phyloP scores from a whole-genome alignment of 2,888 invertebrate genomes.

The Dexiosoma caninum region DNA sequence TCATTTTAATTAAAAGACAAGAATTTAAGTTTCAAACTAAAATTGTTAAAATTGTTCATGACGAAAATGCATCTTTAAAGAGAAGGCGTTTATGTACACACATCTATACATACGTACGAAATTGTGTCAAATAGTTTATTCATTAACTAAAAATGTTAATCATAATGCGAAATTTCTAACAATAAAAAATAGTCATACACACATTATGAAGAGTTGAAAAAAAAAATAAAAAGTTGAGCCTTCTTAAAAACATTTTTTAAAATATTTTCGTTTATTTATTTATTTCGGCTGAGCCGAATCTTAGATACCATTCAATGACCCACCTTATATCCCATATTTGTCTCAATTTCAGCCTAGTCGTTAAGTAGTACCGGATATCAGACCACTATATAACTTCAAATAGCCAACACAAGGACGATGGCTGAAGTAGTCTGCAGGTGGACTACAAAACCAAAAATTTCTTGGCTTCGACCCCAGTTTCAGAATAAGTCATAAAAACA shows the following conservation, averaged over 20 bases:
- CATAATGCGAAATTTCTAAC: conserved; percentile 2
- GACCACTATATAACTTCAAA: no score
- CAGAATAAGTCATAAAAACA: no score
- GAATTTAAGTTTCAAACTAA: conserved; percentile 38
- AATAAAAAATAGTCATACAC: conserved; percentile 6
- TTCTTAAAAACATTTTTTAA: neutral
- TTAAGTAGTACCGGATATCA: no score
- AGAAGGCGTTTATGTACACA: neutral
- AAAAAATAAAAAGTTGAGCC: conserved; percentile 37
- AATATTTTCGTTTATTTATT: no score
- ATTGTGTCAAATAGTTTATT: conserved; percentile 36
- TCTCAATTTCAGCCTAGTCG: no score
- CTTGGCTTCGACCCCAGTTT: no score
- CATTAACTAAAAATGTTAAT: conserved; percentile 26
- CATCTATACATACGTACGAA: neutral
- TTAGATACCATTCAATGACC: no score
- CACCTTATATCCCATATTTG: no score
- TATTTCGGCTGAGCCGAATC: no score
- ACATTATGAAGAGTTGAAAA: conserved; percentile 22
- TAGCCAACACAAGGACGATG: no score
- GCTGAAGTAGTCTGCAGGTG: no score
- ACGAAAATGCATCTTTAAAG: conserved; percentile 39
- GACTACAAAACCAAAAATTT: no score
- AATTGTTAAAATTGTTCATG: conserved; percentile 39
- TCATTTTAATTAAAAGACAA: conserved; percentile 14